Evolutionary conservation across 2,888 invertebrate genomes (phyloP).

Genomic region (Sturmia bella): DNA sequence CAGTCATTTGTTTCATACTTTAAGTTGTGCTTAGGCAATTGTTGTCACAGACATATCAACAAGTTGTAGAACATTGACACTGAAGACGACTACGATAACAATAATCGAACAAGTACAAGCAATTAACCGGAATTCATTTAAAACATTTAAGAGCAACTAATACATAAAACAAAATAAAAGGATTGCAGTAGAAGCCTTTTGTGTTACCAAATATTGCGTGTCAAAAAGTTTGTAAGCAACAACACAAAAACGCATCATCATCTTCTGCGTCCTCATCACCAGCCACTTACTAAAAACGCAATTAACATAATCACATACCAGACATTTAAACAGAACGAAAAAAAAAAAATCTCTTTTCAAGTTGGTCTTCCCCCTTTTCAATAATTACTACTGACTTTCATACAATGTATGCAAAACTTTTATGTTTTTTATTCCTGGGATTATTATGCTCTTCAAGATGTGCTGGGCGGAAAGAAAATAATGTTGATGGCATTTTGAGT

Average conservation of each 20-base stretch:
- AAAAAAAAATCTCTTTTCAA: not conserved
- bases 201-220: slow-evolving; percentile 15
- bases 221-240: slow-evolving; percentile 1
- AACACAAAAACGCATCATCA: slow-evolving; percentile 41
- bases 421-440: slow-evolving; percentile 27
- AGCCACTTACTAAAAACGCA: slow-evolving; percentile 65
- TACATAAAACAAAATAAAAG: not conserved
- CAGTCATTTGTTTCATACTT: slow-evolving; percentile 28
- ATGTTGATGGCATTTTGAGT: slow-evolving; percentile 12
- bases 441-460: slow-evolving; percentile 16
- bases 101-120: slow-evolving; percentile 63
- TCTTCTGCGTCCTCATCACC: slow-evolving; percentile 17
- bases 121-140: slow-evolving; percentile 67
- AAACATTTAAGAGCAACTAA: slow-evolving; percentile 24
- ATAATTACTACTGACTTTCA: slow-evolving; percentile 15
- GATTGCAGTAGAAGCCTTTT: not conserved
- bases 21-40: slow-evolving; percentile 62
- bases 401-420: slow-evolving; percentile 36
- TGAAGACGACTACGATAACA: slow-evolving; percentile 23
- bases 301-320: slow-evolving; percentile 62
- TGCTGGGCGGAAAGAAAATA: not conserved
- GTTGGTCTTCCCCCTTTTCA: slow-evolving; percentile 4
- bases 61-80: slow-evolving; percentile 52
- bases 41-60: slow-evolving; percentile 70
- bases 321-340: not conserved